Conservation (phyloP, 1,140 invertebrate genomes). For the Contarinia nasturtii region DNA sequence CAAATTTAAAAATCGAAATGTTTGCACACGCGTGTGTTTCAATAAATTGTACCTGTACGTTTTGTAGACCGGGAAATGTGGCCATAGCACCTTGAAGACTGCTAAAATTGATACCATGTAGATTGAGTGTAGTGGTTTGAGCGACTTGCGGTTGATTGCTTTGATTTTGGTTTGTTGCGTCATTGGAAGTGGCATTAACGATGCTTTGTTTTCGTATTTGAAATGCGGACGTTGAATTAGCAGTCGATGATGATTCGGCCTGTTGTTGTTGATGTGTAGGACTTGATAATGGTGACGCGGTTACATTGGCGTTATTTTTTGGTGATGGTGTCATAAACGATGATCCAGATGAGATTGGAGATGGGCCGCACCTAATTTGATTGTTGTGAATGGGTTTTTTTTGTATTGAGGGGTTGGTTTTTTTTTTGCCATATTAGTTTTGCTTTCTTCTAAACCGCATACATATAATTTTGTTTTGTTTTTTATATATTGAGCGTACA, state of each 20-base stretch:
- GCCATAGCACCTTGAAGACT: constrained; percentile 47
- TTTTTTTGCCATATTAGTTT: too few relatives aligned
- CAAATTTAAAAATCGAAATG: too few relatives aligned
- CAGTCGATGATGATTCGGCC: constrained; percentile 3
- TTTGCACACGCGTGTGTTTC: too few relatives aligned
- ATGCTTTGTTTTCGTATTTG: background rate
- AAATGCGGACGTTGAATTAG: constrained; percentile 9
- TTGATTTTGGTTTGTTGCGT: constrained; percentile 11
- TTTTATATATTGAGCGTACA: too few relatives aligned
- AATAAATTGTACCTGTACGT: constrained; percentile 39
- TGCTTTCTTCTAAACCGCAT: too few relatives aligned
- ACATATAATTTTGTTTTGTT: too few relatives aligned
- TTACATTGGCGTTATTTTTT: constrained; percentile 10
- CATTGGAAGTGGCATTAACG: background rate
- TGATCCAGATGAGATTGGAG: background rate
- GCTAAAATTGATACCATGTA: constrained; percentile 56
- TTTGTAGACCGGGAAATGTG: constrained; percentile 51
- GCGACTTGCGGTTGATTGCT: constrained; percentile 12
- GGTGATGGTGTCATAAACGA: constrained; percentile 14
- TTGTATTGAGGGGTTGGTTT: too few relatives aligned
- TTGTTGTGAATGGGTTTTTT: background rate
- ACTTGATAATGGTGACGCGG: constrained; percentile 32
- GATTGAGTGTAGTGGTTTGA: constrained; percentile 29
- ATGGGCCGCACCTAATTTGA: background rate
- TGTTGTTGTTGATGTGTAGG: constrained; percentile 25